Evolutionary conservation across 1,140 invertebrate genomes (phyloP).

Genomic region (Drosophila sp.): DNA sequence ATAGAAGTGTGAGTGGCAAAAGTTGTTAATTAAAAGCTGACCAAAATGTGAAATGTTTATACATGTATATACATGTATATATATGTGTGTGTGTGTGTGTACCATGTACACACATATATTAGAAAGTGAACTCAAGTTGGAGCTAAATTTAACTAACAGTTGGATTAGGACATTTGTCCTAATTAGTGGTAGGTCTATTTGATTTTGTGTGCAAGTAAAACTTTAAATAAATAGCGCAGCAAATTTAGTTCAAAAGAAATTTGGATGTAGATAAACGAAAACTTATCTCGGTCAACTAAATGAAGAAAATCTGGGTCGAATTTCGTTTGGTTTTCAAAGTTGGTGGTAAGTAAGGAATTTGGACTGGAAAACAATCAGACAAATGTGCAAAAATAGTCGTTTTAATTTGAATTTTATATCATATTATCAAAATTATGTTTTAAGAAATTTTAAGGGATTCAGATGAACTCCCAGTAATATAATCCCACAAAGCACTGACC

Average conservation of each 20-base stretch:
- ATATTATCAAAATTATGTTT: too few relatives aligned
- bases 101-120: slow-evolving; percentile 12
- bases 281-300: not conserved
- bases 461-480: too few relatives aligned
- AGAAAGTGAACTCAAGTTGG: slow-evolving; percentile 6
- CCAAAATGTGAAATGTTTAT: slow-evolving; percentile 49
- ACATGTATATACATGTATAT: slow-evolving; percentile 3
- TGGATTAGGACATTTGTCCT: slow-evolving; percentile 9
- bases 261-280: not conserved
- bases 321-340: not conserved
- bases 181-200: slow-evolving; percentile 20
- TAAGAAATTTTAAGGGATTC: too few relatives aligned
- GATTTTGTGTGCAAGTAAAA: slow-evolving; percentile 32
- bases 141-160: slow-evolving; percentile 1
- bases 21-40: slow-evolving; percentile 71
- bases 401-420: too few relatives aligned
- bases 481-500: not conserved
- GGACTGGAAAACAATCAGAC: too few relatives aligned
- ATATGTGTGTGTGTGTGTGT: not conserved
- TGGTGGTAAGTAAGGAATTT: too few relatives aligned
- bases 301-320: not conserved
- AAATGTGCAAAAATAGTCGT: too few relatives aligned
- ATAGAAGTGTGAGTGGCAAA: slow-evolving; percentile 28
- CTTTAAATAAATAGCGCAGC: not conserved
- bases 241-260: slow-evolving; percentile 17